A percentile compares a stretch with the other conserved stretches of the same genome.
These are phyloP conservation scores for Merops nubicus DNA, from an alignment of 2,113 vertebrate genomes.

Conservation along the genomic window DNA sequence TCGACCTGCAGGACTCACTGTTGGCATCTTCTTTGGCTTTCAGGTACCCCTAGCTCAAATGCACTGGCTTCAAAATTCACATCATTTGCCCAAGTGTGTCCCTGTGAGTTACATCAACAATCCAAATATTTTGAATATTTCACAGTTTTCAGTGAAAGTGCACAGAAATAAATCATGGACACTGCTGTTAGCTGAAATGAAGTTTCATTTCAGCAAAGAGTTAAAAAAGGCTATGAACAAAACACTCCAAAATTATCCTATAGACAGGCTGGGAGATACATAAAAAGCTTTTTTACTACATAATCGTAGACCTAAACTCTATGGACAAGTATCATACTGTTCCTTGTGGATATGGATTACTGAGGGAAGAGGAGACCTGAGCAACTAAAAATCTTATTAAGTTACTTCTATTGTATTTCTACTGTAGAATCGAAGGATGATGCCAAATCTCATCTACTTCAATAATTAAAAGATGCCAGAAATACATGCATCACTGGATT, in stretches of 20 bases:
- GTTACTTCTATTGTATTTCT: background rate
- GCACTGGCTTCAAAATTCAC: background rate
- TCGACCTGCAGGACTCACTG: background rate
- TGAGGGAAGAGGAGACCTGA: background rate
- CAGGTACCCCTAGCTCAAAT: background rate
- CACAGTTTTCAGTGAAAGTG: background rate
- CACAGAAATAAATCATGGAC: background rate
- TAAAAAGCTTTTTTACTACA: background rate
- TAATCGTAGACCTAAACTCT: background rate
- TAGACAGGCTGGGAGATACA: background rate
- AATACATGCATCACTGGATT: background rate
- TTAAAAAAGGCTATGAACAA: background rate
- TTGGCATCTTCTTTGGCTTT: background rate
- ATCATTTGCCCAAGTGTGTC: background rate
- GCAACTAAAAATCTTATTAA: background rate
- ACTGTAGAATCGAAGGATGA: background rate
- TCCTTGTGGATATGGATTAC: background rate
- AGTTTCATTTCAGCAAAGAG: background rate
- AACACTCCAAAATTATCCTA: background rate
- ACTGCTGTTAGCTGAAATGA: background rate
- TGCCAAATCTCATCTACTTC: background rate
- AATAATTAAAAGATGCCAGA: background rate
- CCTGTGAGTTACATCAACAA: background rate
- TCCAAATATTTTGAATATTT: background rate
- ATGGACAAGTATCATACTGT: background rate